These are phyloP conservation scores for Polypedilum vanderplanki DNA, from an alignment of 1,140 invertebrate genomes.

Conservation along the genomic window DNA sequence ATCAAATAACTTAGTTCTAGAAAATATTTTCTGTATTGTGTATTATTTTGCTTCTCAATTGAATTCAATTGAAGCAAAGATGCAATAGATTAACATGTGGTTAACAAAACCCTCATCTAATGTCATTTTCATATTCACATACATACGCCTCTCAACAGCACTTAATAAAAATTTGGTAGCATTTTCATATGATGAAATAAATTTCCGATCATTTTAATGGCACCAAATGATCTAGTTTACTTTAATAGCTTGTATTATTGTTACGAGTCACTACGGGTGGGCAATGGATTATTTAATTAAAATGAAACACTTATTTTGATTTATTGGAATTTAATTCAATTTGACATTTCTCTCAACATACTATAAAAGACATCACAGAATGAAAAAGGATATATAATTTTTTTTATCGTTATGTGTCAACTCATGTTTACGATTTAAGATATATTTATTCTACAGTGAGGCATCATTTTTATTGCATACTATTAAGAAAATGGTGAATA, in stretches of 20 bases:
- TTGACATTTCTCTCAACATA: background rate
- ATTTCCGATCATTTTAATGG: background rate
- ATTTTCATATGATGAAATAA: slow-evolving; percentile 3
- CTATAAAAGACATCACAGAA: background rate
- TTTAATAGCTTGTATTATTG: background rate
- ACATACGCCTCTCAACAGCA: background rate
- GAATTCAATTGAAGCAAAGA: slow-evolving; percentile 1
- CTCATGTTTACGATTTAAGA: background rate
- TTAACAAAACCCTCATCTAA: background rate
- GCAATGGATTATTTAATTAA: slow-evolving; percentile 2
- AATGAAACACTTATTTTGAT: background rate
- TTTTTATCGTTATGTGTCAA: background rate
- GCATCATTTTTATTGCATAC: background rate
- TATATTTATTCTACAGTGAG: background rate
- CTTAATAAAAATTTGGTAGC: background rate
- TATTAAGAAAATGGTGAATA: background rate
- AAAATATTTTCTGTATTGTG: background rate
- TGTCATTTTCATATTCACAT: background rate
- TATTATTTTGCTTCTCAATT: background rate
- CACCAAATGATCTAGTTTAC: background rate
- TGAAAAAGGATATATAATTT: background rate
- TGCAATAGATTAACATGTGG: slow-evolving; percentile 4
- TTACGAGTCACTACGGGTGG: background rate
- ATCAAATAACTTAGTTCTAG: too few species aligned
- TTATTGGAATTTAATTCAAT: slow-evolving; percentile 15